A percentile compares a stretch with the other conserved stretches of the same genome.
Conservation (phyloP, 2,797 vertebrate species). For the Rhynchonycteris naso region DNA sequence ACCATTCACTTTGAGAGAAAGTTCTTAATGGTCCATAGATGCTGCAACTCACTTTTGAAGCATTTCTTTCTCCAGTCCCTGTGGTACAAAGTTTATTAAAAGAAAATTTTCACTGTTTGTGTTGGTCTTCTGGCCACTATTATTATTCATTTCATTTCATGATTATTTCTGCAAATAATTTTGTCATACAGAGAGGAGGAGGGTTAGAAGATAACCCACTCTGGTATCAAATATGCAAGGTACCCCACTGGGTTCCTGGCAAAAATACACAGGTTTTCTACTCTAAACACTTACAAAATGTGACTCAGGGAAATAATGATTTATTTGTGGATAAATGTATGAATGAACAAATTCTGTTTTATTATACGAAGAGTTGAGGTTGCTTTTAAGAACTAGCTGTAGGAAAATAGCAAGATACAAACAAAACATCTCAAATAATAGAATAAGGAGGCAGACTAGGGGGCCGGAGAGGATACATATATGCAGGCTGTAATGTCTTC, state of each 20-base stretch:
- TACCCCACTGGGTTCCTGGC: background rate
- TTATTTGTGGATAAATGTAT: background rate
- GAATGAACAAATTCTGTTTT: background rate
- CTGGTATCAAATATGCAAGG: background rate
- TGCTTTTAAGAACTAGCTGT: background rate
- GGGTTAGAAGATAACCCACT: background rate
- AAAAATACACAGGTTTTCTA: background rate
- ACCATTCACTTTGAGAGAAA: background rate
- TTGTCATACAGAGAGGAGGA: background rate
- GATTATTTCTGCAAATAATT: background rate
- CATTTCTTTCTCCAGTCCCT: background rate
- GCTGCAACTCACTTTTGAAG: background rate
- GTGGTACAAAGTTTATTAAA: background rate
- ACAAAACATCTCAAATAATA: background rate
- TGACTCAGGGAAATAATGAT: background rate
- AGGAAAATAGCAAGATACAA: constrained; percentile 18
- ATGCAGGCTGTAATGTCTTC: background rate
- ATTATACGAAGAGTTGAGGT: background rate
- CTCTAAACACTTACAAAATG: background rate
- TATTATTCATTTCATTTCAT: background rate
- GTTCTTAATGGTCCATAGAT: background rate
- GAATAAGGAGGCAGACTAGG: background rate
- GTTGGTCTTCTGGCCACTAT: background rate
- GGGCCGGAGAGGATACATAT: background rate
- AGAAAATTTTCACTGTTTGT: background rate